phyloP scores from a whole-genome alignment of 1,140 invertebrate species.

The Neodiprion virginianus region DNA sequence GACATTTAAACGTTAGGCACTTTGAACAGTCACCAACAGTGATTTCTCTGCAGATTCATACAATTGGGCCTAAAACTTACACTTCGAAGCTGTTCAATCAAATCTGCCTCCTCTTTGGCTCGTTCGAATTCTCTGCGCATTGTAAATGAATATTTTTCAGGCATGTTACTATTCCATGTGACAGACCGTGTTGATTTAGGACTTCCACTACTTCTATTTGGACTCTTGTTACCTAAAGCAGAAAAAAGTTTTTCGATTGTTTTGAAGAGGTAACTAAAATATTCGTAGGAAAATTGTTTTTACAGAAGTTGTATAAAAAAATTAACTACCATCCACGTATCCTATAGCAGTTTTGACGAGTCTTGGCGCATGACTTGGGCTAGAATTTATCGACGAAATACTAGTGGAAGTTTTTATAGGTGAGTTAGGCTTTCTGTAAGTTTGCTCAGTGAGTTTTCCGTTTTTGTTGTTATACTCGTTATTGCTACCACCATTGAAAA shows the following conservation, averaged over 20 bases:
- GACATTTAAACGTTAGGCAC: conserved; percentile 16
- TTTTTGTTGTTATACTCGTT: conserved; percentile 52
- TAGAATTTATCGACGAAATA: conserved; percentile 49
- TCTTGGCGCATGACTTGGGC: conserved; percentile 59
- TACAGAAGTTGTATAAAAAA: neutral
- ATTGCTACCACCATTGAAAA: conserved; percentile 59
- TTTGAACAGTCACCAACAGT: conserved; percentile 12
- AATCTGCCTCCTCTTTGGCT: conserved; percentile 86
- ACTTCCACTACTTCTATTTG: conserved; percentile 48
- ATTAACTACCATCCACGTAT: conserved; percentile 61
- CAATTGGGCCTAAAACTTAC: conserved; percentile 62
- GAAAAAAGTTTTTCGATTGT: neutral
- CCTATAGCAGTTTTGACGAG: conserved; percentile 66
- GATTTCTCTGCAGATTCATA: neutral
- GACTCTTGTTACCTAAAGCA: conserved; percentile 42
- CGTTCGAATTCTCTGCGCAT: conserved; percentile 91
- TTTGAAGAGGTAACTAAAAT: neutral
- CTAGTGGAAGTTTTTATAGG: conserved; percentile 68
- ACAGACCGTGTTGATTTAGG: conserved; percentile 63
- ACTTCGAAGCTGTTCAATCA: conserved; percentile 82
- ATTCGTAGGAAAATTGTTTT: no score
- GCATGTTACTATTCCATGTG: conserved; percentile 75
- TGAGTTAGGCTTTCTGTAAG: conserved; percentile 76
- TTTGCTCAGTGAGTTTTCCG: conserved; percentile 49
- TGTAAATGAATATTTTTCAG: conserved; percentile 87